Evolutionary conservation across 2,113 vertebrate species (phyloP).

Genomic region (Rhadina sibilatrix): DNA sequence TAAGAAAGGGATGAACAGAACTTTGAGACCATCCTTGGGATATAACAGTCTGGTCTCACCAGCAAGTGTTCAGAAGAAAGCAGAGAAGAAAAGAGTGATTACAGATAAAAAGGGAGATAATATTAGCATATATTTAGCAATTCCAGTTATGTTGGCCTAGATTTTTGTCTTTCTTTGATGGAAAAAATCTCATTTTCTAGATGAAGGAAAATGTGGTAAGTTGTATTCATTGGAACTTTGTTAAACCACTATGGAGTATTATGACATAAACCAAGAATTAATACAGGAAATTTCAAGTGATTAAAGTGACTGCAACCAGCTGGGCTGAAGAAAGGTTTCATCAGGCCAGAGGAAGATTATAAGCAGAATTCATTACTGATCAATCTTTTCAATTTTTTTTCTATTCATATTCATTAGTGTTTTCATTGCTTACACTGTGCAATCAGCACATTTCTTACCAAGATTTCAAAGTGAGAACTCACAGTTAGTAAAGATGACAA

Average conservation of each 20-base stretch:
- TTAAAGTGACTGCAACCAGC: constrained; percentile 6
- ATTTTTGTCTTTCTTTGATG: not conserved
- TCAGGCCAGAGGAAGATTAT: not conserved
- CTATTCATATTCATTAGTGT: not conserved
- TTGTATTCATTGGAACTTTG: not conserved
- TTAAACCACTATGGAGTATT: not conserved
- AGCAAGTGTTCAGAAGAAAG: not conserved
- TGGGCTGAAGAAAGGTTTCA: constrained; percentile 2
- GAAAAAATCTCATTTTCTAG: not conserved
- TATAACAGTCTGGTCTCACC: not conserved
- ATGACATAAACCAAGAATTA: not conserved
- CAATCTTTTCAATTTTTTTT: not conserved
- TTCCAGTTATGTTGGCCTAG: not conserved
- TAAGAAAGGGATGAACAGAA: not conserved
- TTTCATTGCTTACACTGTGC: not conserved
- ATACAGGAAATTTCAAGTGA: constrained; percentile 5
- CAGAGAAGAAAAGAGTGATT: not conserved
- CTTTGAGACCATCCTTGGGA: not conserved
- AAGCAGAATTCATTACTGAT: not conserved
- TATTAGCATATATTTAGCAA: not conserved
- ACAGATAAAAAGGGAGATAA: not conserved
- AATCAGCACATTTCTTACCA: not conserved
- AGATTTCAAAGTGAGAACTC: not conserved
- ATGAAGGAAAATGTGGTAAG: not conserved
- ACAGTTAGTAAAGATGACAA: not conserved